Base-by-base conservation (phyloP, 1,140 invertebrate species). In the Plectrocnemia conspersa region DNA sequence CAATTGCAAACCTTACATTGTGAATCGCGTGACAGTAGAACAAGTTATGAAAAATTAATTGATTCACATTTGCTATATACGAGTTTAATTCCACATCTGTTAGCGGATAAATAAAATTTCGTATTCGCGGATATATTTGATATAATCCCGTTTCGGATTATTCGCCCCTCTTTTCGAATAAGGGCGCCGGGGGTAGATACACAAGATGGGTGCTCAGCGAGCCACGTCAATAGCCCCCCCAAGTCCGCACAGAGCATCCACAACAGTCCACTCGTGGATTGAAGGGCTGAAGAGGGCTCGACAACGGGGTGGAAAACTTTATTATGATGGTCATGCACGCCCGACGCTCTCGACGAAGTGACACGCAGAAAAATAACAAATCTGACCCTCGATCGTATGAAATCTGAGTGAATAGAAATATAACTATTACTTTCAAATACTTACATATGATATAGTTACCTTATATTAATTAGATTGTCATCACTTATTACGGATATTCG, bases 331-430 rank as follows among this genome's bases (percentile, higher is more conserved):
- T 15, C 32, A 11, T 33, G 22, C n/a, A 19, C 21, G 38, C 18
- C 38, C 11, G 11, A 13, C 18, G 16, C 18, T 24, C 45, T 32
- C 27, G 33, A 47, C 33, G 27, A 33, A 32, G 45, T n/a, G n/a
- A n/a, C 48, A 10, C 35, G 13, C 35, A 11, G 35, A 25, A n/a
- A n/a, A n/a, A n/a, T n/a, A n/a, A n/a, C n/a, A n/a, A n/a, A n/a
- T n/a, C n/a, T n/a, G 35, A 25, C 36, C 23, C 36, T 40, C 35
- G 21, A 40, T 42, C 38, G 49, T 29, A 42, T 27, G 22, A 42
- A 52, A 52, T 11, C 4, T 36, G 19, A n/a, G n/a, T n/a, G n/a
- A n/a, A n/a, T n/a, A n/a, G n/a, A n/a, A n/a, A n/a, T n/a, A n/a
- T n/a, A n/a, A n/a, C n/a, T n/a, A n/a, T n/a, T n/a, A n/a, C n/a